Evolutionary conservation across 2,113 vertebrate species (phyloP), one percentile per base, ranked within the genome.

Genomic region (Pelodiscus sinensis): DNA sequence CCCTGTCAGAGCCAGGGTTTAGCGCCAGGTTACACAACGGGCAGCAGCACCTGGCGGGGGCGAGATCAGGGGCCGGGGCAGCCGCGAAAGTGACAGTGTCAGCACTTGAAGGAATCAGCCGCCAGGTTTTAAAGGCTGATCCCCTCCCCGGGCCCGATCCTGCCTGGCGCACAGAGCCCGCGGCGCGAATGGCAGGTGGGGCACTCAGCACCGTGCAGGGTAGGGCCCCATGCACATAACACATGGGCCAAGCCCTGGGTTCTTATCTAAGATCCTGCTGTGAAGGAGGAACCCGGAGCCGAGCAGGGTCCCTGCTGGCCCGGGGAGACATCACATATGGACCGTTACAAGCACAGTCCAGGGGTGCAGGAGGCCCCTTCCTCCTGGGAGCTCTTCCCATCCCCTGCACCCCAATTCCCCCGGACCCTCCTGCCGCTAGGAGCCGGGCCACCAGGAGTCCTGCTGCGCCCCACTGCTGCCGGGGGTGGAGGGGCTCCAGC

Each of bases 51-150:
- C 93, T 86, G 94, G 93, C 90, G 73, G 73, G 12, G 24, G 21
- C 12, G 38, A 77, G 90, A 88, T 85, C 87, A 95, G 93, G 91
- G 85, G 90, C 90, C 92, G 13, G 38, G 35, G 51, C 90, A 85
- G 89, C 75, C 89, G 68, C 51, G 65, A 90, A 88, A 97, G 96
- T 94, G 95, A 89, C 90, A 86, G 90, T 57, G 97, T 98, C 98
- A 96, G 97, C 97, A 97, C 83, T 93, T 90, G 96, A 90, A 97
- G 56, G 96, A 77, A 97, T 98, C 98, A 97, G 96, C 97, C 95
- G 55, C 81, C 82, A 12, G 50, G n/a, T 94, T 96, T 88, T 81
- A 16, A 24, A 18, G 3, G 54, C 60, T 38, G 68, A 87, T 87
- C 1, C 50, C 58, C 31, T 4, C 56, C 19, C 5, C 0, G 2